Conservation (phyloP, 2,888 invertebrate genomes). For the Rugalucina vietnamica region DNA sequence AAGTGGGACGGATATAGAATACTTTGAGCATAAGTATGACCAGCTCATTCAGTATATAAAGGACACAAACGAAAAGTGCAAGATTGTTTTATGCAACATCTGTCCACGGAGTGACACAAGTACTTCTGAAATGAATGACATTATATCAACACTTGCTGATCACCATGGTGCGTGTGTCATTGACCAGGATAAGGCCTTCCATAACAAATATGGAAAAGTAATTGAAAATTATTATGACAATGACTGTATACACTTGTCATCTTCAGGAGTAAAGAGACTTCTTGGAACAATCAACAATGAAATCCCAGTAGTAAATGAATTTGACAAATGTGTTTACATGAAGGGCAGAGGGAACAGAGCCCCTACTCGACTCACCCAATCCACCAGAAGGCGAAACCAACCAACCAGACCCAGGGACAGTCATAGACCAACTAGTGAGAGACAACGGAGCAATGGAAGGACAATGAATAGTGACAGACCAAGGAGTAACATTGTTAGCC, state of each 20-base stretch:
- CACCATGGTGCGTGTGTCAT: not conserved
- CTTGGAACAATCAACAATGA: not conserved
- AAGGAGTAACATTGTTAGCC: no score
- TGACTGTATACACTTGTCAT: not conserved
- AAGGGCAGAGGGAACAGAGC: not conserved
- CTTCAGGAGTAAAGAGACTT: not conserved
- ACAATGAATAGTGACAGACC: no score
- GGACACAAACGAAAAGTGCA: not conserved
- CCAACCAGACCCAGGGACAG: no score
- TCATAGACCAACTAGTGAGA: no score
- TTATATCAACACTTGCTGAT: not conserved
- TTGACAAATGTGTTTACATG: not conserved
- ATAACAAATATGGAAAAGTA: not conserved
- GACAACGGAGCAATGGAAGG: no score
- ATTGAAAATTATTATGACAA: not conserved
- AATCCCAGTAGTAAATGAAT: not conserved
- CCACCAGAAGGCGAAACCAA: no score
- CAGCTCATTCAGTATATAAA: not conserved
- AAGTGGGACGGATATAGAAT: not conserved
- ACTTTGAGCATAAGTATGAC: constrained; percentile 1
- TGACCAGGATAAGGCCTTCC: not conserved
- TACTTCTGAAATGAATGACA: not conserved
- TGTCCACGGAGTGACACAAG: not conserved
- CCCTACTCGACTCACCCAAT: no score
- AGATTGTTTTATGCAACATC: not conserved